Percentiles rank a stretch among this genome's conserved stretches.
These are phyloP conservation scores for Thalassophryne amazonica DNA, from an alignment of 2,797 vertebrate genomes.

Conservation along the genomic window DNA sequence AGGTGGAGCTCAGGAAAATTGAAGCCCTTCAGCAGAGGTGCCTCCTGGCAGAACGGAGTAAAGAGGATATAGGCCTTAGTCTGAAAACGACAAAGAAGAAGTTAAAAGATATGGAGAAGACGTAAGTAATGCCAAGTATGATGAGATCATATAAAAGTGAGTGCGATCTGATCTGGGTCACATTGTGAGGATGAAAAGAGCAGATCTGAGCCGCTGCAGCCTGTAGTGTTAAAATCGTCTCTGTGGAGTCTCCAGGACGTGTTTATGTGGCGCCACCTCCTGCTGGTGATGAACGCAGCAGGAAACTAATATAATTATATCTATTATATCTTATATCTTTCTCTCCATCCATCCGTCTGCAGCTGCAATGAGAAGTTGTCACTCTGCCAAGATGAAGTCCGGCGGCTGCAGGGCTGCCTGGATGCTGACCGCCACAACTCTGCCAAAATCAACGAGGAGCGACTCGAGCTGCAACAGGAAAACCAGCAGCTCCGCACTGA, in stretches of 20 bases:
- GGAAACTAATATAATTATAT: conserved; percentile 2
- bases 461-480: conserved; percentile 89
- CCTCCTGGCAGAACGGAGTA: conserved; percentile 84
- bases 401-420: conserved; percentile 82
- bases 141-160: too few species aligned
- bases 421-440: conserved; percentile 82
- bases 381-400: conserved; percentile 83
- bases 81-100: conserved; percentile 86
- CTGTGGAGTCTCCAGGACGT: too few species aligned
- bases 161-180: too few species aligned
- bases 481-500: conserved; percentile 85
- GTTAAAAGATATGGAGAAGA: conserved; percentile 87
- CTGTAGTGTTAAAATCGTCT: too few species aligned
- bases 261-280: neutral
- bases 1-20: conserved; percentile 84
- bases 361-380: conserved; percentile 89
- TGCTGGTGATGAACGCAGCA: neutral
- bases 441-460: conserved; percentile 83
- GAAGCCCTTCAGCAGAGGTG: conserved; percentile 90
- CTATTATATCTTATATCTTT: neutral
- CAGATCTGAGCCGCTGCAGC: too few species aligned
- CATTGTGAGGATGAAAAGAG: too few species aligned
- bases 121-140: conserved; percentile 74
- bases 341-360: conserved; percentile 1
- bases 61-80: conserved; percentile 84